phyloP scores from a whole-genome alignment of 2,113 vertebrate species.

The Mus spicilegus region DNA sequence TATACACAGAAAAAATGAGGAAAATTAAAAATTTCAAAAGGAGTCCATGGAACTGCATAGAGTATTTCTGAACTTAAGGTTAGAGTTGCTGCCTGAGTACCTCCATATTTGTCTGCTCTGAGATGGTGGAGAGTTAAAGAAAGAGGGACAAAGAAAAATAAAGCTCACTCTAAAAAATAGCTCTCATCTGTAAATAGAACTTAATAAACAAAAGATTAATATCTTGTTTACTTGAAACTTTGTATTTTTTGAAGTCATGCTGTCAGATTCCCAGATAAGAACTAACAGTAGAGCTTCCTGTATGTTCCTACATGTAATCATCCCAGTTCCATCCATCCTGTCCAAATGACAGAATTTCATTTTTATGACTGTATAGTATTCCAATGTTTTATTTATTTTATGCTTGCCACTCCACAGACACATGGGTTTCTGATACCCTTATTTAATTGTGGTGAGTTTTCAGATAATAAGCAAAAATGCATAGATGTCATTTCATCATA shows the following conservation, averaged over 20 bases:
- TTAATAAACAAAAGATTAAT: background rate
- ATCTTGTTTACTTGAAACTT: background rate
- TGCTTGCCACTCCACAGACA: background rate
- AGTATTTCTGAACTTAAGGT: background rate
- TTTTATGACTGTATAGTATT: background rate
- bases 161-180: background rate
- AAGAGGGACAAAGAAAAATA: accelerated
- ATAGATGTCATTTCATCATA: background rate
- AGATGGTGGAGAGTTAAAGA: too few relatives aligned
- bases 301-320: background rate
- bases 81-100: background rate
- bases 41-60: background rate
- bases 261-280: background rate
- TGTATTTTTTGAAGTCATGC: background rate
- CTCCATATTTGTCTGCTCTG: background rate
- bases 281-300: background rate
- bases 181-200: background rate
- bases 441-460: background rate
- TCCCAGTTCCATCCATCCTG: background rate
- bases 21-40: background rate
- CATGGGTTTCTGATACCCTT: background rate
- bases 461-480: background rate
- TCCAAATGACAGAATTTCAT: background rate
- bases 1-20: background rate
- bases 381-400: background rate